These are phyloP conservation scores for Oithona nana DNA, from an alignment of 2,888 invertebrate species.

Conservation along the genomic window DNA sequence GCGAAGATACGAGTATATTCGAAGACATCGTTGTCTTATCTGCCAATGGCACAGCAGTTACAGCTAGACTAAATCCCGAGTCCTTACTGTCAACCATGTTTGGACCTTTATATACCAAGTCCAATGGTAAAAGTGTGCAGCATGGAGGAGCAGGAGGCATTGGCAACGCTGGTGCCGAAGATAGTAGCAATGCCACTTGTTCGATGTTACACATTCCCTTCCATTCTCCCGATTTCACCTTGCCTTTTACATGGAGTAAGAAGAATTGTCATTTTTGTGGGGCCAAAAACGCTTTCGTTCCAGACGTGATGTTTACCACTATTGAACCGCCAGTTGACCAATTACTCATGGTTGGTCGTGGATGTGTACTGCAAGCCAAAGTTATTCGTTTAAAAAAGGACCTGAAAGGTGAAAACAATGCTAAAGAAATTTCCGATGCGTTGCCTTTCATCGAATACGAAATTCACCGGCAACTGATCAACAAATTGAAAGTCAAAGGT, in stretches of 20 bases:
- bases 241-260: constrained; percentile 52
- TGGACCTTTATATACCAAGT: background rate
- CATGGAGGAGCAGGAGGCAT: background rate
- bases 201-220: constrained; percentile 53
- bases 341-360: constrained; percentile 18
- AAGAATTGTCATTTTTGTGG: constrained; percentile 51
- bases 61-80: no score
- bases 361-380: constrained; percentile 23
- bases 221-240: constrained; percentile 45
- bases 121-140: background rate
- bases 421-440: constrained; percentile 67
- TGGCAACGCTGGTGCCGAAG: background rate
- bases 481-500: constrained; percentile 62
- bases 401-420: constrained; percentile 24
- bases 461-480: constrained; percentile 67
- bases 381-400: constrained; percentile 26
- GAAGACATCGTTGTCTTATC: constrained; percentile 88
- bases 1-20: constrained; percentile 76
- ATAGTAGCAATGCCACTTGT: background rate
- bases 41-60: constrained; percentile 85
- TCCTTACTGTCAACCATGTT: no score
- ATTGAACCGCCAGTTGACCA: constrained; percentile 55
- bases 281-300: constrained; percentile 64
- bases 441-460: constrained; percentile 91
- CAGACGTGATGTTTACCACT: constrained; percentile 73